These are phyloP conservation scores for Gymnobelideus leadbeateri DNA, from an alignment of 2,113 vertebrate species.

Conservation along the genomic window DNA sequence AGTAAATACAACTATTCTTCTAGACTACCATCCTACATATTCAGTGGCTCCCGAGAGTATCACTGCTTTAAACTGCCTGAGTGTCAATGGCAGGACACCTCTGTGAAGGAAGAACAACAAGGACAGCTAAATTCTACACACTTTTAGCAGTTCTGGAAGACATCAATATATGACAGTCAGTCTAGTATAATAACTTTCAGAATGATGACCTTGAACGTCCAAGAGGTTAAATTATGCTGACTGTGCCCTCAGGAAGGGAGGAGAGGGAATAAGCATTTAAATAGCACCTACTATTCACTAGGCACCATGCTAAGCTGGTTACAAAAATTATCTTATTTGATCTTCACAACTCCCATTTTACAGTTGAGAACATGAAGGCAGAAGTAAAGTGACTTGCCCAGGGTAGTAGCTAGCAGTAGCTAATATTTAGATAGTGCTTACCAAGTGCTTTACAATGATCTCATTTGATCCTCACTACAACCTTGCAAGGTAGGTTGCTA, in stretches of 20 bases:
- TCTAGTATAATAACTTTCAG: background rate
- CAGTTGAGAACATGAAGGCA: background rate
- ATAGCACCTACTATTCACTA: background rate
- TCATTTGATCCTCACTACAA: background rate
- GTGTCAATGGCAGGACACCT: background rate
- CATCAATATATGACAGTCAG: background rate
- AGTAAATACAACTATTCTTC: background rate
- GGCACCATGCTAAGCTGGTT: background rate
- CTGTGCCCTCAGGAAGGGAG: background rate
- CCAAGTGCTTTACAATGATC: background rate
- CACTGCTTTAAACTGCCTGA: background rate
- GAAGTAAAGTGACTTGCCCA: background rate
- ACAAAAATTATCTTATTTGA: background rate
- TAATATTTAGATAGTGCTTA: background rate
- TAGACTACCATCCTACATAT: background rate
- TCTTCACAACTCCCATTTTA: background rate
- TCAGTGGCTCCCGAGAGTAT: background rate
- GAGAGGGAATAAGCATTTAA: background rate
- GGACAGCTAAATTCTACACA: background rate
- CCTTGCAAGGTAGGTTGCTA: background rate
- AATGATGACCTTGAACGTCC: background rate
- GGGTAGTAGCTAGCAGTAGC: background rate
- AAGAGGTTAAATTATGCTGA: background rate
- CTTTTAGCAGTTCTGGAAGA: background rate
- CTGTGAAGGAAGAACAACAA: background rate